A percentile compares a stretch with the other conserved stretches of the same genome.
These are phyloP conservation scores for Drosophila incognita DNA, from an alignment of 2,888 invertebrate species.

Conservation along the genomic window DNA sequence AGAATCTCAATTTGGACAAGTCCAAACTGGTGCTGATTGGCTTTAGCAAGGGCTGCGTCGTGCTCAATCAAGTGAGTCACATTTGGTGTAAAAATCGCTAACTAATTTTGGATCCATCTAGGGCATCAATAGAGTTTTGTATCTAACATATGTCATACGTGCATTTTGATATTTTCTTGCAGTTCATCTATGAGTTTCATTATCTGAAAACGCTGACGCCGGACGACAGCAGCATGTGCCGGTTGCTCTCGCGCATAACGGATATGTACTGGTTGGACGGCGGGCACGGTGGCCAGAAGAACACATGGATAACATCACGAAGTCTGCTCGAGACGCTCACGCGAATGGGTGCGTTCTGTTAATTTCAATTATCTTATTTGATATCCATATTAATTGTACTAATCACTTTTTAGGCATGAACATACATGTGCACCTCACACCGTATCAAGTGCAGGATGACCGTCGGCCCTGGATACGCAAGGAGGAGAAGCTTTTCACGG, in stretches of 20 bases:
- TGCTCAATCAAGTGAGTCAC: slow-evolving; percentile 90
- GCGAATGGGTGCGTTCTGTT: slow-evolving; percentile 87
- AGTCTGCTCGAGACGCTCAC: slow-evolving; percentile 90
- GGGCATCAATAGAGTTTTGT: background rate
- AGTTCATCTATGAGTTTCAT: slow-evolving; percentile 94
- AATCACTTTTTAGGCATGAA: slow-evolving; percentile 86
- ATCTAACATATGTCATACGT: background rate
- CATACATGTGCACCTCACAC: slow-evolving; percentile 93
- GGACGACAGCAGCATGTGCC: slow-evolving; percentile 88
- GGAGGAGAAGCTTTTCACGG: slow-evolving; percentile 92
- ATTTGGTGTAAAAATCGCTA: slow-evolving; percentile 83
- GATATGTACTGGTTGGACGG: slow-evolving; percentile 96
- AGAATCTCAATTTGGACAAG: slow-evolving; percentile 87
- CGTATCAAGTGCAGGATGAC: slow-evolving; percentile 94
- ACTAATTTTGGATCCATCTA: slow-evolving; percentile 23
- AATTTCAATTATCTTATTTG: background rate
- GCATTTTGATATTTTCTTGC: slow-evolving; percentile 32
- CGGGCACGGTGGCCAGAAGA: slow-evolving; percentile 94
- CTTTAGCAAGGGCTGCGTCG: slow-evolving; percentile 97
- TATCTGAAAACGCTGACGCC: slow-evolving; percentile 89
- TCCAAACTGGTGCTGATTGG: slow-evolving; percentile 89
- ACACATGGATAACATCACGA: slow-evolving; percentile 94
- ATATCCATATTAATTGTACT: background rate
- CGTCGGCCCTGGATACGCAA: slow-evolving; percentile 93
- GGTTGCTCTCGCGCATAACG: slow-evolving; percentile 88